These are phyloP conservation scores for Junonia oenone DNA, from an alignment of 2,888 invertebrate genomes.

Conservation along the genomic window DNA sequence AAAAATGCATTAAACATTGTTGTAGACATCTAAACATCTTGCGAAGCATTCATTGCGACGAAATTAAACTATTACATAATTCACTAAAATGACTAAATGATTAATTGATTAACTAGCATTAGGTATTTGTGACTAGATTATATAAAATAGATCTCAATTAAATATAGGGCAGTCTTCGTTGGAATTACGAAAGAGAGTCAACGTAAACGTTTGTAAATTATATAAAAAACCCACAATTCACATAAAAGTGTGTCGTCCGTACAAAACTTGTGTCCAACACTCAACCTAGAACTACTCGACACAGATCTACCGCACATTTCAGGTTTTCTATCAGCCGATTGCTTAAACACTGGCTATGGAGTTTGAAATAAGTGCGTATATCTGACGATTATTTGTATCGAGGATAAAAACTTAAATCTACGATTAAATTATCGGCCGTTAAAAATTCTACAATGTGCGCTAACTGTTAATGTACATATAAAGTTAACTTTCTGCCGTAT, in stretches of 20 bases:
- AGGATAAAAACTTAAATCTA: neutral
- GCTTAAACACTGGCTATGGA: neutral
- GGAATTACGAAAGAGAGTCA: conserved; percentile 72
- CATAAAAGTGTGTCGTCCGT: conserved; percentile 48
- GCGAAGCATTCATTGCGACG: neutral
- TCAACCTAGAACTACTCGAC: conserved; percentile 43
- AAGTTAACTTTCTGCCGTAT: conserved; percentile 73
- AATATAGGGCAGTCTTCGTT: conserved; percentile 78
- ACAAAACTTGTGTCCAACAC: conserved; percentile 48
- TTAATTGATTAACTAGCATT: conserved; percentile 63
- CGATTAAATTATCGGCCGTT: neutral
- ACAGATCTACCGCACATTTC: conserved; percentile 26
- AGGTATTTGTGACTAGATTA: conserved; percentile 72
- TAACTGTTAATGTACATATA: conserved; percentile 45
- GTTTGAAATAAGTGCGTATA: neutral
- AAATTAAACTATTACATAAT: conserved; percentile 23
- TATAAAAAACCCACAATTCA: conserved; percentile 59
- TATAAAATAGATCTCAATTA: conserved; percentile 78
- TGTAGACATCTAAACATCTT: conserved; percentile 2
- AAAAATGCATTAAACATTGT: neutral
- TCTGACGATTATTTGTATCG: neutral
- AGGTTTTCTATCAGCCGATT: neutral
- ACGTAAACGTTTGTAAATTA: conserved; percentile 65
- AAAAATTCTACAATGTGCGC: neutral
- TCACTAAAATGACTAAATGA: conserved; percentile 50